phyloP scores from a whole-genome alignment of 2,888 invertebrate species.

The Cepaea hortensis region DNA sequence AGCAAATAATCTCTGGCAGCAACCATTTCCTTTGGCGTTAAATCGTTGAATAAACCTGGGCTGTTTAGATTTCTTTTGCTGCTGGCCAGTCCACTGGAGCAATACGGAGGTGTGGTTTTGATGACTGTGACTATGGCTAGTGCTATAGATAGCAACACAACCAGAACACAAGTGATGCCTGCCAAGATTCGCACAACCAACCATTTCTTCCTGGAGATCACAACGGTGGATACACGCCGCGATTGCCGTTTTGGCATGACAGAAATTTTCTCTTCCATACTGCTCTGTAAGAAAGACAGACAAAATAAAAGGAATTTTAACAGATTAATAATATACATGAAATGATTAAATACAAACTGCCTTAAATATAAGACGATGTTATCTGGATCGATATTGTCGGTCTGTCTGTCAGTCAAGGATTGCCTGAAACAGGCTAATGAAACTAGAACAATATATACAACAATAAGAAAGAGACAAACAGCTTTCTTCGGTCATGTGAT shows the following conservation, averaged over 20 bases:
- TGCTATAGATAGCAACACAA: constrained; percentile 48
- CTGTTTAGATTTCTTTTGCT: constrained; percentile 56
- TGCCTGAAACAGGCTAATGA: too few species aligned
- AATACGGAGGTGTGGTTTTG: constrained; percentile 54
- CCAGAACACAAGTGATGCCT: constrained; percentile 41
- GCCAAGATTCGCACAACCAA: constrained; percentile 44
- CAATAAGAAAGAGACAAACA: too few species aligned
- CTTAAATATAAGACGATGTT: too few species aligned
- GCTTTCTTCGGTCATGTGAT: too few species aligned
- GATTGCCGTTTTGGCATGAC: constrained; percentile 30
- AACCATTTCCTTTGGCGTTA: constrained; percentile 61
- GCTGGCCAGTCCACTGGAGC: constrained; percentile 54
- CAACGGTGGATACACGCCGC: constrained; percentile 35
- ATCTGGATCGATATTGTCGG: too few species aligned
- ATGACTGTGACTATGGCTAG: constrained; percentile 41
- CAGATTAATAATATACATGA: background rate
- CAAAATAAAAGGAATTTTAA: background rate
- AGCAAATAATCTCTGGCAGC: constrained; percentile 63
- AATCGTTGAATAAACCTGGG: constrained; percentile 65
- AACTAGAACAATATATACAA: too few species aligned
- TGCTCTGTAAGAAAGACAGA: background rate
- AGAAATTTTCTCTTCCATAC: constrained; percentile 44
- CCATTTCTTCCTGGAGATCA: constrained; percentile 33
- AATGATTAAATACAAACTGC: background rate
- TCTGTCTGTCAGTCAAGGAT: too few species aligned